Evolutionary conservation across 2,797 vertebrate genomes (phyloP).

Genomic region (Myotis findleyi): DNA sequence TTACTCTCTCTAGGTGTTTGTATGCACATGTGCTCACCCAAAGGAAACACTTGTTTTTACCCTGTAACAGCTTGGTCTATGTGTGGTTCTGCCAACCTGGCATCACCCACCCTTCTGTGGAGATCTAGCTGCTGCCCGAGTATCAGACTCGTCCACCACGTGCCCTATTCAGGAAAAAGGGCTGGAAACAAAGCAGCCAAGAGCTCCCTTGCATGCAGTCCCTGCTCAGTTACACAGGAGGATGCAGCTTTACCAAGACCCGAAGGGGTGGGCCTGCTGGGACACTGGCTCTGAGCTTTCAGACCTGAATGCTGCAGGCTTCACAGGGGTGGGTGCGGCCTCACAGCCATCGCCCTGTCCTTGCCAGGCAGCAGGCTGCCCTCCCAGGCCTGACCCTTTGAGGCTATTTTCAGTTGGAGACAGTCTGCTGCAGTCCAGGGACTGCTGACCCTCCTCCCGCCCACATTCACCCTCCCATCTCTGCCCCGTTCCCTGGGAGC

Average conservation of each 20-base stretch:
- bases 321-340: accelerated
- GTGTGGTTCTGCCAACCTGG: background rate
- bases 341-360: accelerated
- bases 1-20: background rate
- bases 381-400: background rate
- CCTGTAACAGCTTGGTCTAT: accelerated
- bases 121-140: background rate
- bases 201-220: accelerated
- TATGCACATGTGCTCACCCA: accelerated
- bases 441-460: background rate
- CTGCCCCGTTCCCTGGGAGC: background rate
- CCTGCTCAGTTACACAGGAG: background rate
- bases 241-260: accelerated
- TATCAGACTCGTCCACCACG: too few relatives aligned
- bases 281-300: background rate
- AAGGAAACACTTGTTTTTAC: background rate
- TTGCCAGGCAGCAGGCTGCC: background rate
- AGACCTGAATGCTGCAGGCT: background rate
- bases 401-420: background rate
- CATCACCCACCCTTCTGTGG: background rate
- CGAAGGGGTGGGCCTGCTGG: background rate
- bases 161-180: background rate
- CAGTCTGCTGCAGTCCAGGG: background rate
- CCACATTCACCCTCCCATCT: background rate
- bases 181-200: background rate